phyloP scores from a whole-genome alignment of 1,140 invertebrate species.

The Papilio glaucus region DNA sequence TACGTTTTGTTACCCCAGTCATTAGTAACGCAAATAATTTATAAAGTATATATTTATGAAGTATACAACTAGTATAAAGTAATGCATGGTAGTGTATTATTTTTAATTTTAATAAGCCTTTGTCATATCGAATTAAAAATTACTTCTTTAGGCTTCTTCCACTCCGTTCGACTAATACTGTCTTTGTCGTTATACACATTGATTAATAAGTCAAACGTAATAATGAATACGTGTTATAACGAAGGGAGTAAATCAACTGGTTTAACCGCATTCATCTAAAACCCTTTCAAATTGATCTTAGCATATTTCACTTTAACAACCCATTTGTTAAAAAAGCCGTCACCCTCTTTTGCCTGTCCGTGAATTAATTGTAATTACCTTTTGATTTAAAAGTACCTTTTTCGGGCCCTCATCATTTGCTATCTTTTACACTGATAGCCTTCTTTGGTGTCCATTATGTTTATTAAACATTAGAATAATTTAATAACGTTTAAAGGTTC shows the following conservation, averaged over 20 bases:
- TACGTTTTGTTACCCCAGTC: too few relatives aligned
- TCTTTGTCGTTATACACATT: too few relatives aligned
- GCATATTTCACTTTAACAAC: constrained; percentile 34
- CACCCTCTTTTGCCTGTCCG: constrained; percentile 18
- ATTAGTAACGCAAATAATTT: too few relatives aligned
- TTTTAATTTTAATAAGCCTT: background rate
- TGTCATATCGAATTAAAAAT: background rate
- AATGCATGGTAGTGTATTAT: too few relatives aligned
- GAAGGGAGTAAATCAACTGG: background rate
- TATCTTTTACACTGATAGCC: constrained; percentile 26
- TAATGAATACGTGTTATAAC: background rate
- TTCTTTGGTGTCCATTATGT: constrained; percentile 6
- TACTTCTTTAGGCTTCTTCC: too few relatives aligned
- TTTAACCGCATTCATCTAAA: background rate
- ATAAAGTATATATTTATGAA: too few relatives aligned
- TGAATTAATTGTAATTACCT: constrained; percentile 36
- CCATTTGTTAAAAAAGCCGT: constrained; percentile 28
- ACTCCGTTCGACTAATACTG: too few relatives aligned
- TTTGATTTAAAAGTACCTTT: constrained; percentile 34
- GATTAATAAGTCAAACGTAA: background rate
- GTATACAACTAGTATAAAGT: too few relatives aligned
- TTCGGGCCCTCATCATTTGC: constrained; percentile 28
- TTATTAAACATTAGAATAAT: background rate
- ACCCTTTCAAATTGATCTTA: background rate
- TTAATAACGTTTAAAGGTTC: too few relatives aligned